Evolutionary conservation across 2,113 vertebrate genomes (phyloP), one percentile per base, ranked within the genome.

Genomic region (Zosterops lateralis): DNA sequence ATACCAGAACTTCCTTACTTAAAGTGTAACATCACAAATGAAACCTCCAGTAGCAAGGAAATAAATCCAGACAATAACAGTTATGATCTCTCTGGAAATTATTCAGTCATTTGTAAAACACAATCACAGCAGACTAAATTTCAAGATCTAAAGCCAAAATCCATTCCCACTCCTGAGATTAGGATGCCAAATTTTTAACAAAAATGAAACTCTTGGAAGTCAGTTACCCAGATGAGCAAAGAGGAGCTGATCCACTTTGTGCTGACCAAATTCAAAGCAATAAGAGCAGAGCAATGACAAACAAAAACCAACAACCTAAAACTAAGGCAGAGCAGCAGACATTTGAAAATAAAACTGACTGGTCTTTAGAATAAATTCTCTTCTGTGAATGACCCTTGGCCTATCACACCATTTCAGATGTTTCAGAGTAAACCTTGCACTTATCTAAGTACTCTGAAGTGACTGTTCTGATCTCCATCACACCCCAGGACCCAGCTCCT

Each of bases 191-290:
- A 29, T 29, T 70, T 71, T 67, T 70, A 71, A 75, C 14, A 45
- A 57, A 81, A 74, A 21, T 11, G 1, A 54, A 81, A 71, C 24
- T 14, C 3, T 26, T 31, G n/a, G 44, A 84, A 65, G 21, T 57
- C 19, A 92, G 64, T 48, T 77, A 57, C 8, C n/a, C 53, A 40
- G n/a, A 53, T 5, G 9, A 88, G 29, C 36, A 84, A 85, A 81
- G 25, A 51, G 64, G 22, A 81, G 28, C 8, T 0, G 0, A 54
- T 6, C 3, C 45, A 50, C 44, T 12, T 12, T 0, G 0, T 6
- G 12, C 3, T 75, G 58, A 28, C 6, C 6, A 3, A 53, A 66
- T 62, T 42, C n/a, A 62, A 76, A 90, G 5, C 47, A 79, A 11
- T 70, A 53, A 76, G 31, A 42, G 66, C 10, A 68, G 56, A 66